Percentiles rank a stretch among this genome's conserved stretches.
phyloP scores from a whole-genome alignment of 2,113 vertebrate genomes.

The Ascaphus truei region DNA sequence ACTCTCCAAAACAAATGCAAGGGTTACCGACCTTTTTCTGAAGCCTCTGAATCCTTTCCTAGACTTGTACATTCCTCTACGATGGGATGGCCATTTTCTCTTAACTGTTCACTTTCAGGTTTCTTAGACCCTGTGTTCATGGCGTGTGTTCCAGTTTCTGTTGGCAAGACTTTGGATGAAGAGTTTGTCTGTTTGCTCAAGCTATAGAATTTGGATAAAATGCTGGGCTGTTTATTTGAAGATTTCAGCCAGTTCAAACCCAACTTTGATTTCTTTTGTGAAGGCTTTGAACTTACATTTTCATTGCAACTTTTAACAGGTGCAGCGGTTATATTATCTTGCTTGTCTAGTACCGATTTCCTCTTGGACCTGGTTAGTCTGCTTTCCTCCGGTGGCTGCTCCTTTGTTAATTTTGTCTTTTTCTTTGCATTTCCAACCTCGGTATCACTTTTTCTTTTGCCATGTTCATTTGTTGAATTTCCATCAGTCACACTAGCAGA shows the following conservation, averaged over 20 bases:
- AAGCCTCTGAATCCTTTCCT: constrained; percentile 52
- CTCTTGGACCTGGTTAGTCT: constrained; percentile 86
- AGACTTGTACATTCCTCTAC: constrained; percentile 35
- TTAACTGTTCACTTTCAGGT: constrained; percentile 28
- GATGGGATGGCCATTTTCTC: constrained; percentile 28
- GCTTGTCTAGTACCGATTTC: constrained; percentile 68
- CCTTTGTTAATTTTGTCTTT: constrained; percentile 79
- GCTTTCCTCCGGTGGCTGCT: constrained; percentile 62
- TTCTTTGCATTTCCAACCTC: constrained; percentile 90
- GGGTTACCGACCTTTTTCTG: constrained; percentile 66
- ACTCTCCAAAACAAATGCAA: no score
- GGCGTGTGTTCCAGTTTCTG: constrained; percentile 47
- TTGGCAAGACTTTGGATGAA: constrained; percentile 56
- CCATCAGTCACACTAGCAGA: constrained; percentile 48
- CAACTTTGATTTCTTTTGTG: constrained; percentile 75
- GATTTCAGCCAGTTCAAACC: constrained; percentile 82
- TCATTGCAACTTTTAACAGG: constrained; percentile 45
- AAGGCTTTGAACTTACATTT: constrained; percentile 48
- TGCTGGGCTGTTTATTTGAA: constrained; percentile 85
- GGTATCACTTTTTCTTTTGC: constrained; percentile 87
- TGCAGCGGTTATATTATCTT: constrained; percentile 48
- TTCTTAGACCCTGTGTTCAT: constrained; percentile 45
- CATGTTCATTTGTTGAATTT: constrained; percentile 60
- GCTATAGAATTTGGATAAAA: constrained; percentile 91
- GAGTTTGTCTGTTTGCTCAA: constrained; percentile 75